phyloP scores from a whole-genome alignment of 2,797 vertebrate genomes.

The Calcarius lapponicus region DNA sequence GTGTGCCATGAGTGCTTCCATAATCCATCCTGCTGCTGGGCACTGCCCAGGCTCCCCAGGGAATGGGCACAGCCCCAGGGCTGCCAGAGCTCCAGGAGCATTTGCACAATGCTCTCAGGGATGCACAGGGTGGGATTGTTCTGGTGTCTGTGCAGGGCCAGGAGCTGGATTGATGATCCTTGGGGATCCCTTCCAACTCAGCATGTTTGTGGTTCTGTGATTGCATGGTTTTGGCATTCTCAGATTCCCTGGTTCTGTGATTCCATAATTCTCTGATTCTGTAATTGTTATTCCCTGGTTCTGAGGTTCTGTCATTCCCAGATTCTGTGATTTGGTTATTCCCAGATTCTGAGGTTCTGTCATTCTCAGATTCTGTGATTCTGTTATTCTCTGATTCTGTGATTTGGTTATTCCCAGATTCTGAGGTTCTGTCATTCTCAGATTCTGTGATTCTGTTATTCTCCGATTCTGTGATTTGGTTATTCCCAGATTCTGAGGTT shows the following conservation, averaged over 20 bases:
- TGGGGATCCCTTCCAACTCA: background rate
- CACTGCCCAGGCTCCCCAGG: background rate
- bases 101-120: background rate
- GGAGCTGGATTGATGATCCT: background rate
- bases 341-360: no score
- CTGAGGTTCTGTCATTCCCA: background rate
- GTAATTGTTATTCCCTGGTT: background rate
- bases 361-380: background rate
- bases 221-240: background rate
- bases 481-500: no score
- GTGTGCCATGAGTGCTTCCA: rapidly evolving
- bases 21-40: background rate
- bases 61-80: rapidly evolving
- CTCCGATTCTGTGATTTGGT: background rate
- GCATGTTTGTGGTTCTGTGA: background rate
- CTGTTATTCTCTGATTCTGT: no score
- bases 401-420: background rate
- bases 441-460: background rate
- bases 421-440: background rate
- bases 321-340: background rate
- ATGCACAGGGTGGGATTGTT: background rate
- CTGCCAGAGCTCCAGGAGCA: background rate
- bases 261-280: background rate
- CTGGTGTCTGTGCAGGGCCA: background rate
- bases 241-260: background rate